These are phyloP conservation scores for Alca torda DNA, from an alignment of 2,797 vertebrate species.

Conservation along the genomic window DNA sequence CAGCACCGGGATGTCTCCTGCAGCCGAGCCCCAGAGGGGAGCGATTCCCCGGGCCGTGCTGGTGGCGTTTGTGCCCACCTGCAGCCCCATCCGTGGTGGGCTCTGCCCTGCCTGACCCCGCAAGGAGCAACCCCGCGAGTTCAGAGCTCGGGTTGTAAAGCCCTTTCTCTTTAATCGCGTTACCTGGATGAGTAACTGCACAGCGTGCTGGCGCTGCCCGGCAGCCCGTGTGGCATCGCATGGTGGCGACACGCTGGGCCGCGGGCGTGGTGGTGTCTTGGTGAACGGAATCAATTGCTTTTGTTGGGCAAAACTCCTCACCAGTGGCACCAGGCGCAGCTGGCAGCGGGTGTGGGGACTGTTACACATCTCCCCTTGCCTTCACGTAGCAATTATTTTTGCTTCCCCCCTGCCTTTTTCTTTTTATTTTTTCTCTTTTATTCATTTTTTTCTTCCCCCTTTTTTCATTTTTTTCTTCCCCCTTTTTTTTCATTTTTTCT, in stretches of 20 bases:
- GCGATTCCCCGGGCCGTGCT: accelerated
- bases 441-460: too few relatives aligned
- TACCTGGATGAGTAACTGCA: not conserved
- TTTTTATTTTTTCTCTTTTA: too few relatives aligned
- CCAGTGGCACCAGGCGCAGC: accelerated
- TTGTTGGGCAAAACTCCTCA: not conserved
- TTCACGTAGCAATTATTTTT: accelerated
- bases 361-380: accelerated
- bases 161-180: not conserved
- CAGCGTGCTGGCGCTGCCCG: not conserved
- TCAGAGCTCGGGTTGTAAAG: constrained; percentile 40
- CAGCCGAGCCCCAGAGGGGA: not conserved
- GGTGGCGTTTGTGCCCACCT: accelerated
- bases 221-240: not conserved
- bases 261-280: accelerated
- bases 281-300: not conserved
- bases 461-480: too few relatives aligned
- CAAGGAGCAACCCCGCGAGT: not conserved
- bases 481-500: not conserved
- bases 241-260: not conserved
- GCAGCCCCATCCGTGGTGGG: accelerated
- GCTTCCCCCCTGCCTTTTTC: too few relatives aligned
- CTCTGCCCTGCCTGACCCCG: not conserved
- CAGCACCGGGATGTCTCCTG: not conserved
- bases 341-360: accelerated